These are phyloP conservation scores for Xenentodon cancila DNA, from an alignment of 2,797 vertebrate species.

Conservation along the genomic window DNA sequence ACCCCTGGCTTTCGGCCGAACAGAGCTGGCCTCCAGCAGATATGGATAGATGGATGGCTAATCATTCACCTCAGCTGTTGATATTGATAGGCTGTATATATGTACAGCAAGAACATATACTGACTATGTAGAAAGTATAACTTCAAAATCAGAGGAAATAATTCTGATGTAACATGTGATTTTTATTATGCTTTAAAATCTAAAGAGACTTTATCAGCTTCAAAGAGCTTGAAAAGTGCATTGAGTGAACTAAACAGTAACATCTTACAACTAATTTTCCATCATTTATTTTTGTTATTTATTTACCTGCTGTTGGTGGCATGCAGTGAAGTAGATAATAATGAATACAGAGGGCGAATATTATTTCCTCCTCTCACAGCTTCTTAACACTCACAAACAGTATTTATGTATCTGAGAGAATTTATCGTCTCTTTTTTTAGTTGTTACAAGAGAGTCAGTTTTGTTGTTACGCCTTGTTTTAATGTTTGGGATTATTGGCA, in stretches of 20 bases:
- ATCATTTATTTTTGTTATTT: slow-evolving; percentile 38
- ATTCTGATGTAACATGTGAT: slow-evolving; percentile 6
- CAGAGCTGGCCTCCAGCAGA: too few species aligned
- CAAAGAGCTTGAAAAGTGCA: slow-evolving; percentile 27
- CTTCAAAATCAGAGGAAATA: too few species aligned
- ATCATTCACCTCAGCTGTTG: too few species aligned
- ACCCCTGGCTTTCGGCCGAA: too few species aligned
- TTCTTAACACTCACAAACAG: slow-evolving; percentile 12
- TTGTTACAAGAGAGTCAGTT: too few species aligned
- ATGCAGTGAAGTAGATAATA: neutral
- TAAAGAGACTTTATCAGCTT: too few species aligned
- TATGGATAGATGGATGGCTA: too few species aligned
- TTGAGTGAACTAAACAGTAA: slow-evolving; percentile 20
- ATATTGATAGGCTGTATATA: too few species aligned
- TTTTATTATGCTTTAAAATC: slow-evolving; percentile 41
- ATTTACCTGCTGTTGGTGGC: slow-evolving; percentile 36
- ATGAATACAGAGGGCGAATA: too few species aligned
- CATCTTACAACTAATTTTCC: slow-evolving; percentile 38
- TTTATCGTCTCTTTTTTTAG: too few species aligned
- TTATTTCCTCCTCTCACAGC: slow-evolving; percentile 34
- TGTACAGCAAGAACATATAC: too few species aligned
- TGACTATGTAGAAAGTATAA: too few species aligned
- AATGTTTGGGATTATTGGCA: slow-evolving; percentile 37
- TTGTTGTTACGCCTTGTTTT: slow-evolving; percentile 13
- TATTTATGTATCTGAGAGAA: neutral